Percentiles rank a stretch among this genome's conserved stretches.
phyloP scores from a whole-genome alignment of 2,113 vertebrate species.

The Empidonax alnorum region DNA sequence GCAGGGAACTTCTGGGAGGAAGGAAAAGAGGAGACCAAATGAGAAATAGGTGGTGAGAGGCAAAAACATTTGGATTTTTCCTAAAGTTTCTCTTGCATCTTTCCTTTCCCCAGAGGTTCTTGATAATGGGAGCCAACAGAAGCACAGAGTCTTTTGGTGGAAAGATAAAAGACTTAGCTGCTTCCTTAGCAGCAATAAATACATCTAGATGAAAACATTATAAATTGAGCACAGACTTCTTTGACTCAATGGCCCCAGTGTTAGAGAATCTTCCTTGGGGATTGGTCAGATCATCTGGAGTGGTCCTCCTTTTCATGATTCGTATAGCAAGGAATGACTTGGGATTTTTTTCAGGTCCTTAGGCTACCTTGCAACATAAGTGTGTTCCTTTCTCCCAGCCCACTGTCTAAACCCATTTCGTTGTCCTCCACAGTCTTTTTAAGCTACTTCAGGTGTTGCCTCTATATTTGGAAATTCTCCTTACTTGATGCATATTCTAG shows the following conservation, averaged over 20 bases:
- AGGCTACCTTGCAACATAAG: neutral
- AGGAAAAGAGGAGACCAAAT: neutral
- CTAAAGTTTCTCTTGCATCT: neutral
- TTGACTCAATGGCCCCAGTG: neutral
- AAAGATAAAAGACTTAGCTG: neutral
- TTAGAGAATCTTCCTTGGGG: neutral
- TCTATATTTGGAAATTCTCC: neutral
- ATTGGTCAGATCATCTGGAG: neutral
- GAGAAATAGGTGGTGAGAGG: neutral
- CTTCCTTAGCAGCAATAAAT: neutral
- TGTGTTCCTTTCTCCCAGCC: neutral
- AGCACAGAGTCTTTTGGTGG: neutral
- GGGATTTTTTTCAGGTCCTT: neutral
- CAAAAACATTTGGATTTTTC: neutral
- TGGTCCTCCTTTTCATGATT: neutral
- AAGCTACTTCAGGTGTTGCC: neutral
- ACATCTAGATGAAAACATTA: neutral
- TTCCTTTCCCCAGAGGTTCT: neutral
- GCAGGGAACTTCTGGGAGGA: neutral
- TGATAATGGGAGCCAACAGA: neutral
- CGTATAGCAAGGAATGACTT: neutral
- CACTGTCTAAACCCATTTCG: neutral
- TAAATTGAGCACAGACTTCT: neutral
- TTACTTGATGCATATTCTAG: neutral
- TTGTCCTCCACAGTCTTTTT: neutral